These are phyloP conservation scores for Sarcophaga caerulescens DNA, from an alignment of 2,888 invertebrate genomes.

Conservation along the genomic window DNA sequence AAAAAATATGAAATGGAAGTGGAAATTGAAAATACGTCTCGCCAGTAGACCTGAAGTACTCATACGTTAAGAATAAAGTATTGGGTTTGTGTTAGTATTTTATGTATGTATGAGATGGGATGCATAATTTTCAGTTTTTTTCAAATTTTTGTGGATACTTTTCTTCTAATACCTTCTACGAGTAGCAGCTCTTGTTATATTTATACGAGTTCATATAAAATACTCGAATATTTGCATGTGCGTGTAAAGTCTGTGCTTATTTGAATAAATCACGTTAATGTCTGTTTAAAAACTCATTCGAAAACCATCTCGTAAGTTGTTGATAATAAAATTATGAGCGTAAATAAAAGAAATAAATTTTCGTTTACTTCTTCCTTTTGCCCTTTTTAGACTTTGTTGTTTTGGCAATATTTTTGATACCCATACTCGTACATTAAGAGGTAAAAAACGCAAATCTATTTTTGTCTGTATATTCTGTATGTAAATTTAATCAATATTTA, in stretches of 20 bases:
- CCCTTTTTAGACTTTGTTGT: background rate
- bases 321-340: constrained; percentile 23
- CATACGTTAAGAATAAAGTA: background rate
- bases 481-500: constrained; percentile 19
- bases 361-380: background rate
- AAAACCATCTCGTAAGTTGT: constrained; percentile 18
- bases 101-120: background rate
- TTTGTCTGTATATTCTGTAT: background rate
- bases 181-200: background rate
- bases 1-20: background rate
- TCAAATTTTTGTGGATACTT: background rate
- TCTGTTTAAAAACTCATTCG: constrained; percentile 34
- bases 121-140: background rate
- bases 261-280: constrained; percentile 49
- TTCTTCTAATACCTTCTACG: background rate
- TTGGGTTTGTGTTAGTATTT: background rate
- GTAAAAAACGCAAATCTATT: background rate
- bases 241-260: background rate
- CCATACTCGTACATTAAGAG: background rate
- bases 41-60: constrained; percentile 12
- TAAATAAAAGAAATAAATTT: constrained; percentile 27
- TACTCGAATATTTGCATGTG: background rate
- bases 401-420: constrained; percentile 17
- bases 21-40: constrained; percentile 29
- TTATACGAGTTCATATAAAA: background rate